Percentiles rank a stretch among this genome's conserved stretches.
Evolutionary conservation across 2,113 vertebrate species (phyloP).

Genomic region (Pogonocichla stellata): DNA sequence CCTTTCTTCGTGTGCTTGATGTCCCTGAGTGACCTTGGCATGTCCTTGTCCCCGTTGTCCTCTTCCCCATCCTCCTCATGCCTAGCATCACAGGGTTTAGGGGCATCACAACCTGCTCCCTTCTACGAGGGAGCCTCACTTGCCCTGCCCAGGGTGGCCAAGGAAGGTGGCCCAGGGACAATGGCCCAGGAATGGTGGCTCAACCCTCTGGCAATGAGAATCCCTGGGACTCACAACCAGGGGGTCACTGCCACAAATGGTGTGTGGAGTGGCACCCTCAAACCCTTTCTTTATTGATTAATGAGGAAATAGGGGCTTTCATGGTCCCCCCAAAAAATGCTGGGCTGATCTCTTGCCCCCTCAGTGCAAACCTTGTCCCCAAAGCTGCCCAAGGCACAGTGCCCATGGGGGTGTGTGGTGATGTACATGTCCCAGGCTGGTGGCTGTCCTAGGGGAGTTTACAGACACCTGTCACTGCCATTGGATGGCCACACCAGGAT

Average conservation of each 20-base stretch:
- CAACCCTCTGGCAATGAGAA: not conserved
- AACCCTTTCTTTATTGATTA: not conserved
- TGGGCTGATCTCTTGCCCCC: not conserved
- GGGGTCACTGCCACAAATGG: not conserved
- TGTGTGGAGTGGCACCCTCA: not conserved
- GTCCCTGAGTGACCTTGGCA: constrained; percentile 49
- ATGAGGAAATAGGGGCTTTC: fast-evolving
- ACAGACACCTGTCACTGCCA: not conserved
- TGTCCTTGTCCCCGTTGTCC: constrained; percentile 35
- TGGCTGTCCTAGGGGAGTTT: not conserved
- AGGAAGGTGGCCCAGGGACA: not conserved
- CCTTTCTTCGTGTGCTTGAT: fast-evolving
- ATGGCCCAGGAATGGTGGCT: not conserved
- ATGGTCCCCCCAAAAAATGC: not conserved
- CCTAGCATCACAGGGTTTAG: not conserved
- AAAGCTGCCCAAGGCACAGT: not conserved
- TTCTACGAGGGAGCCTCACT: not conserved
- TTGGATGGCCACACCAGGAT: not conserved
- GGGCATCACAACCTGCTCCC: not conserved
- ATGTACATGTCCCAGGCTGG: not conserved
- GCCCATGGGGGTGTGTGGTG: not conserved
- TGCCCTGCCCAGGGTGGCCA: fast-evolving
- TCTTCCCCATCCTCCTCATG: not conserved
- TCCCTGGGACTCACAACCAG: not conserved
- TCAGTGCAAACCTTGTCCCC: not conserved